phyloP scores from a whole-genome alignment of 2,888 invertebrate genomes.

The Caenorhabditis uteleia region DNA sequence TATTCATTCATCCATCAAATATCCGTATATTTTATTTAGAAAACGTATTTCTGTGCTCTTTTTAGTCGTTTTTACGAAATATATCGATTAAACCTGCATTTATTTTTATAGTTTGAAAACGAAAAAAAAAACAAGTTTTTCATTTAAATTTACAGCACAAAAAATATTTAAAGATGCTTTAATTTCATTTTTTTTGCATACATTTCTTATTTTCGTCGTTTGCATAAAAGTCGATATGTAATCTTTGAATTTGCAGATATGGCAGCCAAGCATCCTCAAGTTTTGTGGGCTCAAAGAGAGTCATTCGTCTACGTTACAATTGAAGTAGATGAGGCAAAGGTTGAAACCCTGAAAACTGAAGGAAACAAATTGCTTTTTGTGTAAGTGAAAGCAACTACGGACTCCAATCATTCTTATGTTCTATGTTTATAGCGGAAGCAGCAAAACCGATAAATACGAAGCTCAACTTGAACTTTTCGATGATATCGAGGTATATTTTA shows the following conservation, averaged over 20 bases:
- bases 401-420: too few relatives aligned
- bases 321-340: slow-evolving; percentile 80
- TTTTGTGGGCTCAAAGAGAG: slow-evolving; percentile 91
- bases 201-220: slow-evolving; percentile 1
- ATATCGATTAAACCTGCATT: too few relatives aligned
- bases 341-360: slow-evolving; percentile 56
- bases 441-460: slow-evolving; percentile 84
- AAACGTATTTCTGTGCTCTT: too few relatives aligned
- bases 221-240: background rate
- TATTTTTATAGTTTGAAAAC: too few relatives aligned
- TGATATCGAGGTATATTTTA: slow-evolving; percentile 74
- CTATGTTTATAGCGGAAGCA: slow-evolving; percentile 76
- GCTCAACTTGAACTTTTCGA: slow-evolving; percentile 84
- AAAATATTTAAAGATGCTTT: background rate
- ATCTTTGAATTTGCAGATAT: background rate
- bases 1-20: too few relatives aligned
- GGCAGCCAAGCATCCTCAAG: slow-evolving; percentile 76
- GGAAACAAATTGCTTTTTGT: slow-evolving; percentile 59
- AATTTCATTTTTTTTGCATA: slow-evolving; percentile 6
- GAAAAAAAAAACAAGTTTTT: too few relatives aligned
- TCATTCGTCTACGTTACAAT: slow-evolving; percentile 85
- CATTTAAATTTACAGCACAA: too few relatives aligned
- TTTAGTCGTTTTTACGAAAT: too few relatives aligned
- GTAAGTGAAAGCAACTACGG: too few relatives aligned
- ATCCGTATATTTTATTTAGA: too few relatives aligned